These are phyloP conservation scores for Tanypteryx hageni DNA, from an alignment of 2,888 invertebrate species.

Conservation along the genomic window DNA sequence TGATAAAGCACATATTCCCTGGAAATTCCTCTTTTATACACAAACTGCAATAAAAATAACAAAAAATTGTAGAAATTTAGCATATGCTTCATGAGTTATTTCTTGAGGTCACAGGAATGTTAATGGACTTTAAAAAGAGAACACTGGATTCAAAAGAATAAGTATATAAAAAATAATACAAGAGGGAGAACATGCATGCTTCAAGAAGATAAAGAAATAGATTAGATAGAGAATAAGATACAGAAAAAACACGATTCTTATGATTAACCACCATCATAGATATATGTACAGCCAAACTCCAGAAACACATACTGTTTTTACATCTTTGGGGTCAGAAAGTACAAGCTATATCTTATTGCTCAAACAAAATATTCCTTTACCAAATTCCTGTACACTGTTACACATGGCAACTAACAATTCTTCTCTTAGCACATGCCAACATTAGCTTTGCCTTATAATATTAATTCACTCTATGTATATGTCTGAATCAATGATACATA, in stretches of 20 bases:
- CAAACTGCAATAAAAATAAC: slow-evolving; percentile 47
- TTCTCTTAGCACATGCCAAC: slow-evolving; percentile 33
- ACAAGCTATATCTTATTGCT: slow-evolving; percentile 60
- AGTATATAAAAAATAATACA: slow-evolving; percentile 51
- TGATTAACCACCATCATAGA: slow-evolving; percentile 57
- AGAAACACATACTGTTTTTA: slow-evolving; percentile 56
- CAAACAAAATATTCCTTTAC: slow-evolving; percentile 63
- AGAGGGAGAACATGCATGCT: slow-evolving; percentile 26
- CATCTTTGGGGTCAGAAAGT: slow-evolving; percentile 61
- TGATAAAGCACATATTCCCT: slow-evolving; percentile 21
- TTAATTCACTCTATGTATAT: slow-evolving; percentile 30
- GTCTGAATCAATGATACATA: slow-evolving; percentile 20
- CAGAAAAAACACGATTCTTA: slow-evolving; percentile 56
- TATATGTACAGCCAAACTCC: slow-evolving; percentile 60
- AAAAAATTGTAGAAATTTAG: slow-evolving; percentile 51
- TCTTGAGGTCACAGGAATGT: slow-evolving; percentile 46
- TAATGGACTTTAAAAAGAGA: slow-evolving; percentile 43
- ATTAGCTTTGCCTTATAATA: slow-evolving; percentile 15
- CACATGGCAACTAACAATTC: slow-evolving; percentile 44
- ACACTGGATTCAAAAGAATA: slow-evolving; percentile 6
- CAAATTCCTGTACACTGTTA: slow-evolving; percentile 61
- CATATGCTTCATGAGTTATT: neutral
- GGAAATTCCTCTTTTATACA: slow-evolving; percentile 47
- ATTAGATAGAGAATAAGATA: slow-evolving; percentile 41
- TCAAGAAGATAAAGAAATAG: slow-evolving; percentile 27